phyloP scores from a whole-genome alignment of 2,113 vertebrate species.

The Conger conger region DNA sequence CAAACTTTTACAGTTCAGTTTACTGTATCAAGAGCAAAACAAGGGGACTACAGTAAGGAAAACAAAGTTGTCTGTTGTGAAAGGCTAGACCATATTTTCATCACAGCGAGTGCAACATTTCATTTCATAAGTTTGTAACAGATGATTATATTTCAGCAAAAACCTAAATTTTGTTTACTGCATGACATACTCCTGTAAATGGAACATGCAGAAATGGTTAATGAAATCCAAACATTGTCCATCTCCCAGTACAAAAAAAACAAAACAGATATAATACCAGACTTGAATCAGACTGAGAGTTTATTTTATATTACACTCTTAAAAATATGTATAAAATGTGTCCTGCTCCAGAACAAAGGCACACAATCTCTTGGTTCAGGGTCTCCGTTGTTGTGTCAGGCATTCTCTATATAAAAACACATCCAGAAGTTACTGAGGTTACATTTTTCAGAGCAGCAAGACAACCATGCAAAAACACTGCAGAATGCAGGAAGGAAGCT shows the following conservation, averaged over 20 bases:
- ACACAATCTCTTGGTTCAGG: slow-evolving; percentile 74
- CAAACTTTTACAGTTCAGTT: slow-evolving; percentile 7
- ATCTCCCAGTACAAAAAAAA: slow-evolving; percentile 7
- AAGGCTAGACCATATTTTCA: neutral
- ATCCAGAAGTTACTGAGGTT: slow-evolving; percentile 68
- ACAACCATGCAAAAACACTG: slow-evolving; percentile 75
- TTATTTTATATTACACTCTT: slow-evolving; percentile 75
- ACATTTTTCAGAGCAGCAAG: slow-evolving; percentile 75
- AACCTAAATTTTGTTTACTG: neutral
- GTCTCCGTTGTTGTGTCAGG: slow-evolving; percentile 72
- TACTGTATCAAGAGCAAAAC: slow-evolving; percentile 9
- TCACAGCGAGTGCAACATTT: slow-evolving; percentile 9
- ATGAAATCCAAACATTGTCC: neutral
- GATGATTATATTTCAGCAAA: neutral
- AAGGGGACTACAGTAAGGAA: neutral
- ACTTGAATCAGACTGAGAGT: slow-evolving; percentile 63
- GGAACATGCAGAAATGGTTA: neutral
- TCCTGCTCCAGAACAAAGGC: slow-evolving; percentile 80
- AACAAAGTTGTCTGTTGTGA: neutral
- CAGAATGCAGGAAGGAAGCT: slow-evolving; percentile 57
- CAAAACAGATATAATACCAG: slow-evolving; percentile 46
- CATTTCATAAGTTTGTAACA: neutral
- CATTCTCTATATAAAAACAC: slow-evolving; percentile 76
- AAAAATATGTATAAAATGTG: slow-evolving; percentile 83
- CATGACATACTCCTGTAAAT: neutral